Evolutionary conservation across 2,888 invertebrate genomes (phyloP).

Genomic region (Stenodema calcarata): DNA sequence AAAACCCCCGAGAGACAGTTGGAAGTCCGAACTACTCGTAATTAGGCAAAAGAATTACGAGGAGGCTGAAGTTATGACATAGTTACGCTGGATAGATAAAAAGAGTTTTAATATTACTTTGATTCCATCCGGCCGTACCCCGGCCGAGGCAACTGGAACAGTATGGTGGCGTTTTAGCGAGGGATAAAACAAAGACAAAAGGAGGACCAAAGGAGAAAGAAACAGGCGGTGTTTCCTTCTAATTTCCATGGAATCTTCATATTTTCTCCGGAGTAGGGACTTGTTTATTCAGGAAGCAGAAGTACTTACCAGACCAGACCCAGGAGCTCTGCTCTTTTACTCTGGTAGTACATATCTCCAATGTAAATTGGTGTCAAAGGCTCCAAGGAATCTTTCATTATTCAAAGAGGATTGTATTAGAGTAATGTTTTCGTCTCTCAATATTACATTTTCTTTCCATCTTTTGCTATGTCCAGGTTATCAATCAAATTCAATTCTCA

Average conservation of each 20-base stretch:
- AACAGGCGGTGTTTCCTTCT: background rate
- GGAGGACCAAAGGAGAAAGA: background rate
- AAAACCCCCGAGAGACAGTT: background rate
- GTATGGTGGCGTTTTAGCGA: background rate
- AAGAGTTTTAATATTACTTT: slow-evolving; percentile 24
- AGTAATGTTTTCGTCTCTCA: background rate
- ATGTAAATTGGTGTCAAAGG: background rate
- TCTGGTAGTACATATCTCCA: background rate
- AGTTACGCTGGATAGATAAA: background rate
- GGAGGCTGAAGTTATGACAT: background rate
- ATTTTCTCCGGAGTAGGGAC: background rate
- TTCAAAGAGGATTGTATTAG: background rate
- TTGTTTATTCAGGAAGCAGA: background rate
- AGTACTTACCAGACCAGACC: background rate
- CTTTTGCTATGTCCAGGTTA: too few species aligned
- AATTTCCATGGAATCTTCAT: slow-evolving; percentile 28
- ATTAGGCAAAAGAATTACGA: slow-evolving; percentile 10
- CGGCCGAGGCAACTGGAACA: background rate
- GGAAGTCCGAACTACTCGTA: background rate
- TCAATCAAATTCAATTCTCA: too few species aligned
- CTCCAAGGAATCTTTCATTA: background rate
- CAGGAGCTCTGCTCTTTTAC: background rate
- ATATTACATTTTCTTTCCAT: too few species aligned
- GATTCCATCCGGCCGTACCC: background rate
- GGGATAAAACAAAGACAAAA: background rate